Conservation (phyloP, 2,888 invertebrate genomes). For the Dicyrtoma fusca region DNA sequence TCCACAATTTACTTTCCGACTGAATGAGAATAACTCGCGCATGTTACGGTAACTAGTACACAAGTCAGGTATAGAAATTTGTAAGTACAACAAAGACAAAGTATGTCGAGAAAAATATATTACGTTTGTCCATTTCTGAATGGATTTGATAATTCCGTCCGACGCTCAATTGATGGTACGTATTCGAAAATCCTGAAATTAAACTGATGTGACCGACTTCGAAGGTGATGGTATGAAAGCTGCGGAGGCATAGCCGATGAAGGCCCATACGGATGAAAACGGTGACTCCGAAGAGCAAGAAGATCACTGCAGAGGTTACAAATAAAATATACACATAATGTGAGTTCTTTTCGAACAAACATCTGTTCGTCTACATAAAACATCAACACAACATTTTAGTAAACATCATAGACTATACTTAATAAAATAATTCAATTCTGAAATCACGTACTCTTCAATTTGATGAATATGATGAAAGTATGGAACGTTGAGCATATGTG, state of each 20-base stretch:
- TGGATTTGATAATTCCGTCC: slow-evolving; percentile 7
- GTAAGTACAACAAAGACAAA: slow-evolving; percentile 13
- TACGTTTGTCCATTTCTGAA: slow-evolving; percentile 31
- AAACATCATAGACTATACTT: too few species aligned
- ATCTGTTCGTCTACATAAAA: too few species aligned
- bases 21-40: too few species aligned
- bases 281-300: slow-evolving; percentile 18
- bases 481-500: slow-evolving; percentile 11
- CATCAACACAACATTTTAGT: background rate
- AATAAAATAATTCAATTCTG: background rate
- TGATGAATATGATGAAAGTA: slow-evolving; percentile 23
- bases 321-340: slow-evolving; percentile 9
- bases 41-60: too few species aligned
- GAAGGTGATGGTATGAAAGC: background rate
- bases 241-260: background rate
- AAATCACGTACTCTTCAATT: slow-evolving; percentile 18
- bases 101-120: background rate
- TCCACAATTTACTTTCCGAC: too few species aligned
- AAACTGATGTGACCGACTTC: slow-evolving; percentile 16
- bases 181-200: slow-evolving; percentile 29
- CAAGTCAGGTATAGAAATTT: too few species aligned
- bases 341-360: background rate
- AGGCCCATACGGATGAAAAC: slow-evolving; percentile 37
- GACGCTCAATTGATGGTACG: slow-evolving; percentile 20
- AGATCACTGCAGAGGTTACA: slow-evolving; percentile 14